Base-by-base conservation (phyloP, 2,113 vertebrate species). In the Cryptotis parvus region DNA sequence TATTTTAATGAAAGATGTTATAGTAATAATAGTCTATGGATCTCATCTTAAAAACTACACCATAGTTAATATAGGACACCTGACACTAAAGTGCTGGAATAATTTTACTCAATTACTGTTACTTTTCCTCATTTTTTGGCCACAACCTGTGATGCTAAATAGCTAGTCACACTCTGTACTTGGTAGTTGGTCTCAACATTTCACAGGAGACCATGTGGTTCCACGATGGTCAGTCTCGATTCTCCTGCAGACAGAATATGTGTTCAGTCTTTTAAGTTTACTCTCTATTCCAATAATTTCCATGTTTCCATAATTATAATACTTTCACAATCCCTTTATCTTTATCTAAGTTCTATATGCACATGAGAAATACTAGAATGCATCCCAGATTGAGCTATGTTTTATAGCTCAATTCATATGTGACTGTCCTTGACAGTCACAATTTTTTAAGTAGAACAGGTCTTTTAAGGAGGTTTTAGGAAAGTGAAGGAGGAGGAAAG, bases 31-130 rank as follows among this genome's bases (percentile, higher is more conserved):
- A 20, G 9, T 33, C 27, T 35, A 37, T 24, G 35, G 16, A 72
- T 10, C 10, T 91, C 43, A 76, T 84, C 84, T 84, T 70, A 49
- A 88, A 22, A 87, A 84, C 74, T 61, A 26, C 33, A 45, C 35
- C 43, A n/a, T 55, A 39, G 39, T 68, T 69, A 66, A 84, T 37
- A 29, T 41, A 84, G 27, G 7, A 72, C n/a, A 89, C 39, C 10
- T 84, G 22, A 5, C 39, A 65, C 4, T 69, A 39, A 41, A 14
- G 29, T 84, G 4, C 18, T 31, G 75, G 31, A 41, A 35, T 68
- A 75, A 74, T 74, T 52, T 69, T 45, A 74, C 33, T 83, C 31
- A 66, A 16, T 77, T 58, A 85, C 33, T 63, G 5, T 37, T 70
- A 37, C 41, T 72, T 75, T 49, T n/a, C n/a, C n/a, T n/a, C n/a